Evolutionary conservation across 2,888 invertebrate genomes (phyloP), one percentile per base, ranked within the genome.

Genomic region (Scaptomyza polygonia): DNA sequence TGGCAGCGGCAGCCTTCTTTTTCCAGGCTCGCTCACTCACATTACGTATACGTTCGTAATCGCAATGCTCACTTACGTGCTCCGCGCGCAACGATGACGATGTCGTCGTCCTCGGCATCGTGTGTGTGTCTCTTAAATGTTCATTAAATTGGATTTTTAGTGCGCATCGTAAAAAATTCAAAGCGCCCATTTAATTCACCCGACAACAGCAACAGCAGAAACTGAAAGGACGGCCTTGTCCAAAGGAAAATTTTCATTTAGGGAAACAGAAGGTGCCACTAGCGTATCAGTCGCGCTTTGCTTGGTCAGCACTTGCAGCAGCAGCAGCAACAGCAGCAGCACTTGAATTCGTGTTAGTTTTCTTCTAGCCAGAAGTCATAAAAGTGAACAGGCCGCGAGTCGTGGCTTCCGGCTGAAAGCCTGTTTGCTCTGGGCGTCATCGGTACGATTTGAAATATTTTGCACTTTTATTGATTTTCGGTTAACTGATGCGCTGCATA

Each of bases 121-220:
- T 7, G 78, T 88, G 48, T 62, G 88, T 89, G 85, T 88, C 88
- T 89, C 82, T 89, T 88, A 89, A 89, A 89, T 90, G 89, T 87
- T 89, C 89, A 90, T 90, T 89, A 89, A 90, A 90, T 89, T 84
- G 89, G 88, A 89, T 89, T 90, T 90, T 90, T 89, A 89, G 85
- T 89, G 89, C 64, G 59, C 72, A 73, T 88, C 88, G 88, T 89
- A 89, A 89, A 89, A 88, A 88, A 89, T 88, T 83, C 85, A 85
- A 85, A 86, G 85, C 85, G 71, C 59, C 78, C 84, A 84, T 86
- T 86, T 81, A 80, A 84, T 85, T 82, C 82, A 81, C 69, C 73
- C 73, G 77, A 67, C 81, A 79, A 79, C 70, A 72, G 61, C 69
- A 52, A 25, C 61, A 43, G 44, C 36, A 25, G 45, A 32, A 44